phyloP scores from a whole-genome alignment of 2,797 vertebrate species.

The Meda fulgida region DNA sequence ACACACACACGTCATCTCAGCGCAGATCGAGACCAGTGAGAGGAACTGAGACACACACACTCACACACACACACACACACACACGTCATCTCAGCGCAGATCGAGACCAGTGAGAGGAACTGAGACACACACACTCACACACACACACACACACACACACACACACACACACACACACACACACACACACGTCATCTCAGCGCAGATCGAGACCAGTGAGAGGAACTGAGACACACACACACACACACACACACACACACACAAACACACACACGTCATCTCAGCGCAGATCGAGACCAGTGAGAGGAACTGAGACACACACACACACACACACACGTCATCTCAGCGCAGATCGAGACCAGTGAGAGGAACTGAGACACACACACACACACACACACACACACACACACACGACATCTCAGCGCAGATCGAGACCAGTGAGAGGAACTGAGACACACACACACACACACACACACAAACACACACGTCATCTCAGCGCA shows the following conservation, averaged over 20 bases:
- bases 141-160: no score
- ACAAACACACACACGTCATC: constrained; percentile 73
- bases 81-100: constrained; percentile 74
- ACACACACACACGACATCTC: constrained; percentile 78
- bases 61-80: constrained; percentile 50
- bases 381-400: background rate
- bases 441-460: constrained; percentile 68
- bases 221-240: no score
- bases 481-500: constrained; percentile 78
- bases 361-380: constrained; percentile 73
- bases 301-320: constrained; percentile 76
- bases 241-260: background rate
- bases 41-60: constrained; percentile 76
- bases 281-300: constrained; percentile 63
- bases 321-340: constrained; percentile 69
- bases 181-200: constrained; percentile 73
- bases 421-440: constrained; percentile 62
- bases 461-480: no score
- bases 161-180: no score
- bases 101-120: constrained; percentile 72
- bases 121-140: constrained; percentile 55
- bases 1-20: constrained; percentile 70
- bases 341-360: constrained; percentile 68
- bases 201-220: constrained; percentile 63
- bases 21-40: constrained; percentile 62